These are phyloP conservation scores for Trichopria drosophilae DNA, from an alignment of 2,888 invertebrate genomes.

Conservation along the genomic window DNA sequence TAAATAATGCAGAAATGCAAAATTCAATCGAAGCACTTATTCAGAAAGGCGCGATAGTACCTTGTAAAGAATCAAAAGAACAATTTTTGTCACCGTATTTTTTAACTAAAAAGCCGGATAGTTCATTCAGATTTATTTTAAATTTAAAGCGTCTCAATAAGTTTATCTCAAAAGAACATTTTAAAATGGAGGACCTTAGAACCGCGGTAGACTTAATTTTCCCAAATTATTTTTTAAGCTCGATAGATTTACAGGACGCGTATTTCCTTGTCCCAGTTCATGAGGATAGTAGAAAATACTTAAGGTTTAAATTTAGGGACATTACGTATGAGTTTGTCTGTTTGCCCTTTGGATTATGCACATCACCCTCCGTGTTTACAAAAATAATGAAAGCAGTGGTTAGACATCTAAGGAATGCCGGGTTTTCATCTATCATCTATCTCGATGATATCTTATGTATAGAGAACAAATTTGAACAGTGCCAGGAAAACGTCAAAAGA, in stretches of 20 bases:
- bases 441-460: conserved; percentile 32
- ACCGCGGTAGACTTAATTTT: conserved; percentile 33
- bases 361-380: conserved; percentile 37
- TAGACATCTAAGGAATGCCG: too few species aligned
- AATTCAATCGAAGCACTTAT: conserved; percentile 15
- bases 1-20: too few species aligned
- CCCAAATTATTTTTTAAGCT: conserved; percentile 10
- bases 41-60: conserved; percentile 18
- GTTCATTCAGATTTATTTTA: conserved; percentile 36
- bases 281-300: conserved; percentile 32
- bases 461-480: background rate
- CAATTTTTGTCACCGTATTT: conserved; percentile 37
- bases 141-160: conserved; percentile 37
- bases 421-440: conserved; percentile 35
- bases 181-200: conserved; percentile 41
- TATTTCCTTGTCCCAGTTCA: conserved; percentile 30
- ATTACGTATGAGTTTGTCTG: conserved; percentile 34
- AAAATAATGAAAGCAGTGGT: conserved; percentile 37
- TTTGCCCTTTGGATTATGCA: conserved; percentile 39
- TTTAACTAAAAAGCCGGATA: conserved; percentile 34
- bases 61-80: conserved; percentile 11
- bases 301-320: conserved; percentile 33
- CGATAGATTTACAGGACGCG: conserved; percentile 14
- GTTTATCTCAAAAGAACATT: conserved; percentile 36
- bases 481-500: conserved; percentile 6